These are phyloP conservation scores for Talpa occidentalis DNA, from an alignment of 2,113 vertebrate genomes.

Conservation along the genomic window DNA sequence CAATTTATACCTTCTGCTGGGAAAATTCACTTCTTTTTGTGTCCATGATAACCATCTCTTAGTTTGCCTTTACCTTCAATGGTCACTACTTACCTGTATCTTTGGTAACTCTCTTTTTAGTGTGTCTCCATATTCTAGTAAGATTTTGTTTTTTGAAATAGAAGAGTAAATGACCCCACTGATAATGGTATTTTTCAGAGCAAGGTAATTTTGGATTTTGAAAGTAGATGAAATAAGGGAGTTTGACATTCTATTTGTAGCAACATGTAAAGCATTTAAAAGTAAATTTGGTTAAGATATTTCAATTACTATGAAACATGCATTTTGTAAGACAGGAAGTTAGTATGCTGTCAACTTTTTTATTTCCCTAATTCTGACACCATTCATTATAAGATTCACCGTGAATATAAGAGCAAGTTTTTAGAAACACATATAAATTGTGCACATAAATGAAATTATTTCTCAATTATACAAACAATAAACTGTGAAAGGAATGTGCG, in stretches of 20 bases:
- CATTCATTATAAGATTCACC: slow-evolving; percentile 24
- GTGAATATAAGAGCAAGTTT: background rate
- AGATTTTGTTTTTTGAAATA: too few species aligned
- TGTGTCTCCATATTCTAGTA: background rate
- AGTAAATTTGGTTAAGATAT: slow-evolving; percentile 45
- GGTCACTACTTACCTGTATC: background rate
- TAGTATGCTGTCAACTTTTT: background rate
- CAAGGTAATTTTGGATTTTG: slow-evolving; percentile 20
- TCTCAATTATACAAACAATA: slow-evolving; percentile 56
- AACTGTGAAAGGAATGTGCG: slow-evolving; percentile 10
- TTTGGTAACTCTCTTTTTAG: background rate
- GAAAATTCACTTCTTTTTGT: background rate
- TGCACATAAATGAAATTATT: slow-evolving; percentile 42
- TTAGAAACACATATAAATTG: slow-evolving; percentile 25
- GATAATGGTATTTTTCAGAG: slow-evolving; percentile 15
- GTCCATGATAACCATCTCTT: background rate
- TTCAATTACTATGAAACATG: slow-evolving; percentile 28
- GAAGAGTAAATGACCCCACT: background rate
- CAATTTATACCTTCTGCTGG: background rate
- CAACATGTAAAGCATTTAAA: slow-evolving; percentile 26
- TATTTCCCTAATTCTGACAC: slow-evolving; percentile 11
- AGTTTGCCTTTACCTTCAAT: background rate
- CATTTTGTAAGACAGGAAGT: background rate
- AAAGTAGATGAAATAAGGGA: background rate
- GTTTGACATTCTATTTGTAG: slow-evolving; percentile 5